Evolutionary conservation across 2,888 invertebrate species (phyloP).

Genomic region (Scaptomyza polygonia): DNA sequence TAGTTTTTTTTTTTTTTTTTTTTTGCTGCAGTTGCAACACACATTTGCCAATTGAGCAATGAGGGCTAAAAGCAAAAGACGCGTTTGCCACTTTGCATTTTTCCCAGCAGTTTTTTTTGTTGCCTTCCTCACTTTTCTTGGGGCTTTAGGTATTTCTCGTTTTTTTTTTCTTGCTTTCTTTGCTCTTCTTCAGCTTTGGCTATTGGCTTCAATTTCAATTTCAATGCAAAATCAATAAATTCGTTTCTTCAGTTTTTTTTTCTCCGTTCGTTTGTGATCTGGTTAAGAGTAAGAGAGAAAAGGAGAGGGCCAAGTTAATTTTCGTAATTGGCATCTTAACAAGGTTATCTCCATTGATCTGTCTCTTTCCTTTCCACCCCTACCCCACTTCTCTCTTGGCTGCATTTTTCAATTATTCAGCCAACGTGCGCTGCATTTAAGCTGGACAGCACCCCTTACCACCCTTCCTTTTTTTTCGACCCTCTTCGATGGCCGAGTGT

Average conservation of each 20-base stretch:
- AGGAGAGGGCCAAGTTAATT: slow-evolving; percentile 70
- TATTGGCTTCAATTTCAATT: slow-evolving; percentile 63
- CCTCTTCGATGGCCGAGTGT: slow-evolving; percentile 25
- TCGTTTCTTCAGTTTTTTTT: slow-evolving; percentile 42
- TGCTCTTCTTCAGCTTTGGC: slow-evolving; percentile 6
- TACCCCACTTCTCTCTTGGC: neutral
- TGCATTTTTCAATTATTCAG: slow-evolving; percentile 71
- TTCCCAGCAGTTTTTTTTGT: neutral
- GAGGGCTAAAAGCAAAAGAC: slow-evolving; percentile 47
- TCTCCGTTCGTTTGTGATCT: neutral
- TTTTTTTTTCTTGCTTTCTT: neutral
- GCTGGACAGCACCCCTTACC: slow-evolving; percentile 19
- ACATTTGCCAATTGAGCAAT: slow-evolving; percentile 73
- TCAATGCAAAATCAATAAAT: slow-evolving; percentile 76
- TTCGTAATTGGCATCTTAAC: slow-evolving; percentile 79
- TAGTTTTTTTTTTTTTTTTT: slow-evolving; percentile 23
- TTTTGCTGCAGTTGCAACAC: slow-evolving; percentile 58
- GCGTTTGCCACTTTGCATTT: slow-evolving; percentile 23
- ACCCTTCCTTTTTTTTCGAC: no score
- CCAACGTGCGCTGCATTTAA: slow-evolving; percentile 68
- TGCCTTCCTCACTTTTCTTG: neutral
- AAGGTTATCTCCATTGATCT: slow-evolving; percentile 76
- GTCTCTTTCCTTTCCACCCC: slow-evolving; percentile 21
- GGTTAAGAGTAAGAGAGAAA: neutral
- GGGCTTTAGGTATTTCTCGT: neutral